phyloP scores from a whole-genome alignment of 2,113 vertebrate genomes.

The Triplophysa dalaica region DNA sequence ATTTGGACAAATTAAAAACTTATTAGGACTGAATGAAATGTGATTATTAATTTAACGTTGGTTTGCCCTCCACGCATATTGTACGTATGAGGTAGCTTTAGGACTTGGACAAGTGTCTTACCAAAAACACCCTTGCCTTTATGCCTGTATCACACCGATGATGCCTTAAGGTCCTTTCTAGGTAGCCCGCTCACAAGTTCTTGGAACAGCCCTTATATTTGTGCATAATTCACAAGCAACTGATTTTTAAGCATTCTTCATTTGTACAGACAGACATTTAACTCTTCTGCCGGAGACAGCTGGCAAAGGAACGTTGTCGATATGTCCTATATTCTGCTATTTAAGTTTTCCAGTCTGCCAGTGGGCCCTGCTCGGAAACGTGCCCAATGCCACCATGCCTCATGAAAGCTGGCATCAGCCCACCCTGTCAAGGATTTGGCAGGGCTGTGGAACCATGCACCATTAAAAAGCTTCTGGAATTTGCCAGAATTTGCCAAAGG shows the following conservation, averaged over 20 bases:
- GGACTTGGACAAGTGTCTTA: too few relatives aligned
- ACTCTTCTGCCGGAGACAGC: conserved; percentile 68
- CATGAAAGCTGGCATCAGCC: conserved; percentile 56
- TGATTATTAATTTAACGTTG: too few relatives aligned
- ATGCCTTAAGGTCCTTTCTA: not conserved
- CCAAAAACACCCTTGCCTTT: too few relatives aligned
- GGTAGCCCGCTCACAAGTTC: too few relatives aligned
- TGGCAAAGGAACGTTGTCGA: conserved; percentile 69
- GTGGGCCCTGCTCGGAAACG: conserved; percentile 61
- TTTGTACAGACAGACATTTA: conserved; percentile 54
- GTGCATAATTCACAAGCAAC: conserved; percentile 5
- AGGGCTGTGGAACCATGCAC: conserved; percentile 28
- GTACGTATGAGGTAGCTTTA: too few relatives aligned
- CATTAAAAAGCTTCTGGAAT: conserved; percentile 56
- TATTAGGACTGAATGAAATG: too few relatives aligned
- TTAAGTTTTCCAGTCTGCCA: conserved; percentile 65
- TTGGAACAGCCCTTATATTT: conserved; percentile 4
- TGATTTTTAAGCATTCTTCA: conserved; percentile 33
- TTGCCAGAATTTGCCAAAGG: conserved; percentile 36
- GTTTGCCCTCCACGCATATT: too few relatives aligned
- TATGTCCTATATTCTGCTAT: conserved; percentile 73
- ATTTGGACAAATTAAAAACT: too few relatives aligned
- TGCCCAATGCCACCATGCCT: conserved; percentile 66
- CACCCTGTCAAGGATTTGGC: conserved; percentile 65
- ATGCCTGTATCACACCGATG: too few relatives aligned